Evolutionary conservation across 2,113 vertebrate genomes (phyloP).

Genomic region (Copsychus sechellarum): DNA sequence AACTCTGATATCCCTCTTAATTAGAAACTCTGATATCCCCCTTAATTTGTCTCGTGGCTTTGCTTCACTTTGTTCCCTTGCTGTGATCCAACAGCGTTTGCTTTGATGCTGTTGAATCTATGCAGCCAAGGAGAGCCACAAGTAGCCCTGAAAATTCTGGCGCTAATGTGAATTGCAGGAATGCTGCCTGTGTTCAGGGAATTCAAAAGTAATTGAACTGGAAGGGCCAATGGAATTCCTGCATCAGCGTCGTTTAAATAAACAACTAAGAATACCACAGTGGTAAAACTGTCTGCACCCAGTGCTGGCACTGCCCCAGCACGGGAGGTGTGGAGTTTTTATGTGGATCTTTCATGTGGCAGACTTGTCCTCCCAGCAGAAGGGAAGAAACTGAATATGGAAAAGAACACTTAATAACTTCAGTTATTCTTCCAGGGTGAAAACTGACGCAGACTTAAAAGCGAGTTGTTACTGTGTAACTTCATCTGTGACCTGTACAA

Average conservation of each 20-base stretch:
- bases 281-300: neutral
- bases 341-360: neutral
- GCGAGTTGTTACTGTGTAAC: neutral
- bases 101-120: neutral
- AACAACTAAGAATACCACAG: constrained; percentile 5
- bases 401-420: neutral
- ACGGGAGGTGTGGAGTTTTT: neutral
- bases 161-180: neutral
- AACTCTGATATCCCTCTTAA: neutral
- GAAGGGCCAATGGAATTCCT: constrained; percentile 44
- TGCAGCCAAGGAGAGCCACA: neutral
- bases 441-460: neutral
- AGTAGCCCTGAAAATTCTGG: neutral
- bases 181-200: neutral
- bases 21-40: neutral
- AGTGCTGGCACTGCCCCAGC: neutral
- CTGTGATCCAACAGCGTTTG: neutral
- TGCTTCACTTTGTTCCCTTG: neutral
- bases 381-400: neutral
- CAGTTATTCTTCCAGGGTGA: neutral
- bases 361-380: neutral
- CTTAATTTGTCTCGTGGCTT: neutral
- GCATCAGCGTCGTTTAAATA: neutral
- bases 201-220: constrained; percentile 28
- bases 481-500: neutral